These are phyloP conservation scores for Nymphalis polychloros DNA, from an alignment of 2,888 invertebrate species.

Conservation along the genomic window DNA sequence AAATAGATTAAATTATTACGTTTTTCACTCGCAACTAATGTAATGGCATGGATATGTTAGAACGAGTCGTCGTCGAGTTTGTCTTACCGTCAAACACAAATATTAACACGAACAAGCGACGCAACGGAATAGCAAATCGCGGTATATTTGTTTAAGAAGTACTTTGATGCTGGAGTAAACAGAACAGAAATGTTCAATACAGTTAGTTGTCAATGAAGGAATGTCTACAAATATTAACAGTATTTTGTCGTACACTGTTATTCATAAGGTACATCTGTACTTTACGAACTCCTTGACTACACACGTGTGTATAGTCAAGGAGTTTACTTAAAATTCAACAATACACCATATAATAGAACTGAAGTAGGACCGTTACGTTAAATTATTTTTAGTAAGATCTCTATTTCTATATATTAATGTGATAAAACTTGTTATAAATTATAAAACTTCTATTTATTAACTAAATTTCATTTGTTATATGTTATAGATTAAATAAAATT, in stretches of 20 bases:
- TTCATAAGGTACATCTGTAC: constrained; percentile 16
- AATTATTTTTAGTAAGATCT: too few species aligned
- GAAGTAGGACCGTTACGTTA: background rate
- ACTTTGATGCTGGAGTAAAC: constrained; percentile 70
- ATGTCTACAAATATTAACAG: constrained; percentile 53
- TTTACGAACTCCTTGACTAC: constrained; percentile 13
- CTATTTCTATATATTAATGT: too few species aligned
- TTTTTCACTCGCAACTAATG: constrained; percentile 14
- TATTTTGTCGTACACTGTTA: constrained; percentile 37
- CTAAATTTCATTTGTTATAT: too few species aligned
- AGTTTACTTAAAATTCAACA: background rate
- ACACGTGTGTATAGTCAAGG: background rate
- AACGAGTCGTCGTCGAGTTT: constrained; percentile 57
- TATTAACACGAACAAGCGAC: constrained; percentile 69
- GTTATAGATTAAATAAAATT: too few species aligned
- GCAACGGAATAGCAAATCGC: constrained; percentile 77
- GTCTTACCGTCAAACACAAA: constrained; percentile 75
- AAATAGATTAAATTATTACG: too few species aligned
- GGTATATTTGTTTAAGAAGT: constrained; percentile 68
- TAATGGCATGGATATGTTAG: constrained; percentile 32
- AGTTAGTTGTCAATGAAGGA: constrained; percentile 69
- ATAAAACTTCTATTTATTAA: too few species aligned
- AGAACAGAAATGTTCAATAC: constrained; percentile 69
- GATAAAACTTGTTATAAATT: too few species aligned
- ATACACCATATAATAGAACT: background rate